Percentiles rank a stretch among this genome's conserved stretches.
Conservation (phyloP, 2,888 invertebrate genomes). For the Amphiduros pacificus region DNA sequence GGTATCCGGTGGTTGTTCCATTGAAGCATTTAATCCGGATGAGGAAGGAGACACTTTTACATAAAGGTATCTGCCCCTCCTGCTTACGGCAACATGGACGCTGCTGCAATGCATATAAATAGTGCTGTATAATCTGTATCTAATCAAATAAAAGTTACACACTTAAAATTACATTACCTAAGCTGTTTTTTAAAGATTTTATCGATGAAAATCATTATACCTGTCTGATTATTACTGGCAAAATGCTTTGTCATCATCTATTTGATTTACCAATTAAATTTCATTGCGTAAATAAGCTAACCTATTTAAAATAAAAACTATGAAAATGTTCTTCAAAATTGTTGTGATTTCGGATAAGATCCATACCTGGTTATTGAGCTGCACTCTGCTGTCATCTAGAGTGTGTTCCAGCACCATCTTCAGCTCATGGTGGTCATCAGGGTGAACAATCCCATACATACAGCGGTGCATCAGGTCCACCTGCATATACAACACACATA, state of each 20-base stretch:
- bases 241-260: no score
- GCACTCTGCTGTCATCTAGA: background rate
- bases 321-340: no score
- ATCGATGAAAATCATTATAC: no score
- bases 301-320: background rate
- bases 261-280: background rate
- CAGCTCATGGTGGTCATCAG: constrained; percentile 41
- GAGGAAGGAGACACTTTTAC: constrained; percentile 38
- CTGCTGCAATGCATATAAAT: no score
- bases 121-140: no score
- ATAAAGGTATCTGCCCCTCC: background rate
- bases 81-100: background rate
- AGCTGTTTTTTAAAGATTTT: no score
- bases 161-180: no score
- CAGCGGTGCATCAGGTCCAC: constrained; percentile 49
- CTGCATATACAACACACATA: constrained; percentile 27
- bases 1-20: constrained; percentile 45
- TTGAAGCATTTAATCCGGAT: constrained; percentile 48
- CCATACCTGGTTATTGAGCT: constrained; percentile 3
- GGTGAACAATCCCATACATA: constrained; percentile 46
- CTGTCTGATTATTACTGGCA: no score
- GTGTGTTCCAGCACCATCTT: constrained; percentile 35
- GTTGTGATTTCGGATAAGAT: background rate
- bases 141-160: no score
- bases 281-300: background rate